A percentile compares a stretch with the other conserved stretches of the same genome.
Evolutionary conservation across 2,113 vertebrate genomes (phyloP).

Genomic region (Burhinus oedicnemus): DNA sequence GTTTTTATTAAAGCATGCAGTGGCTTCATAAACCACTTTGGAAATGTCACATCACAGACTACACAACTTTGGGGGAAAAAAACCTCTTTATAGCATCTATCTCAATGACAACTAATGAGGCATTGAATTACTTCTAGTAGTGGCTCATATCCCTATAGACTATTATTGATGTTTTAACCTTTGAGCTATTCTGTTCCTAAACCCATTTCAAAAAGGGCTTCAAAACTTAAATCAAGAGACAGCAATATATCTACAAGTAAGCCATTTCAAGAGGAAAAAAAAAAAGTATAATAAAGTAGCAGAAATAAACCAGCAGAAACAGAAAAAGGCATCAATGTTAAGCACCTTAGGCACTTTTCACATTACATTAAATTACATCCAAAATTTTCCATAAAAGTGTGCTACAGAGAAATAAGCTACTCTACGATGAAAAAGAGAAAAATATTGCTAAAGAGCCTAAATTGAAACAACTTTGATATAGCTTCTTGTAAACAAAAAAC

Average conservation of each 20-base stretch:
- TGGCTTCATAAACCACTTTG: not conserved
- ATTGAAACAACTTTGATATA: not conserved
- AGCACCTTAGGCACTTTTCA: not conserved
- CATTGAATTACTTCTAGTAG: not conserved
- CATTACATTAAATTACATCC: not conserved
- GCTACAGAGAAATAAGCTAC: not conserved
- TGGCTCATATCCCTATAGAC: not conserved
- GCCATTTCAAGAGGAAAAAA: not conserved
- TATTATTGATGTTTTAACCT: not conserved
- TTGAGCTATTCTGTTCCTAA: not conserved
- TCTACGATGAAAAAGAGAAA: not conserved
- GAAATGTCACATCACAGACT: not conserved
- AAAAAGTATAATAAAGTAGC: not conserved
- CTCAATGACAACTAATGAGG: not conserved
- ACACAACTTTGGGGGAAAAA: not conserved
- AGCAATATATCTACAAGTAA: not conserved
- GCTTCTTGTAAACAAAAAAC: not conserved
- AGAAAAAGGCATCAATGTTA: not conserved
- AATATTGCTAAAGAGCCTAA: not conserved
- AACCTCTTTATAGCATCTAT: not conserved
- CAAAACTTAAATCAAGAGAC: not conserved
- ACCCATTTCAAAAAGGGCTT: not conserved
- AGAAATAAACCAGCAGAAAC: not conserved
- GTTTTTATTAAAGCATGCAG: not conserved
- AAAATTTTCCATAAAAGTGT: not conserved